Conservation (phyloP, 2,113 vertebrate species). For the Puffinus mauretanicus region DNA sequence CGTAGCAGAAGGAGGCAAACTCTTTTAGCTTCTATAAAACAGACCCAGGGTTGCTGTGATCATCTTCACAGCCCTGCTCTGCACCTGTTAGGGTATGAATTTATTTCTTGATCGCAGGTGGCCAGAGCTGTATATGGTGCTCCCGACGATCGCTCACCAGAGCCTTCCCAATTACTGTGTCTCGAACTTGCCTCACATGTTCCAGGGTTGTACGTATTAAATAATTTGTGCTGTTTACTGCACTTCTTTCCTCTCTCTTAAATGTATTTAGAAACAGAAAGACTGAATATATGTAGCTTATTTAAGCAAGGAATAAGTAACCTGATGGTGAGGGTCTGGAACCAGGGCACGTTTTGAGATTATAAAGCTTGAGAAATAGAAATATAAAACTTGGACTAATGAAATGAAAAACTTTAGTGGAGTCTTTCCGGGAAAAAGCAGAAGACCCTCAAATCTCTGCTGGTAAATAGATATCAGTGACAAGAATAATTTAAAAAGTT, state of each 20-base stretch:
- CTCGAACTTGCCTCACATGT: neutral
- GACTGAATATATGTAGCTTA: neutral
- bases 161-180: neutral
- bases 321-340: neutral
- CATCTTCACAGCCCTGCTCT: neutral
- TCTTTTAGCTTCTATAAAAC: neutral
- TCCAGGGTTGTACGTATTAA: neutral
- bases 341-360: neutral
- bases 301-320: neutral
- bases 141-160: accelerated
- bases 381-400: neutral
- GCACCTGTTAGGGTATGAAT: neutral
- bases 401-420: neutral
- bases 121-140: neutral
- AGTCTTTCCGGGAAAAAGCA: neutral
- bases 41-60: neutral
- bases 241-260: neutral
- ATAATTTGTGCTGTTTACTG: neutral
- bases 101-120: neutral
- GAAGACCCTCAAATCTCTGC: neutral
- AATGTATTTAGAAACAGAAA: neutral
- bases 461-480: neutral
- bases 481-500: neutral
- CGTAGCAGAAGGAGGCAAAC: neutral
- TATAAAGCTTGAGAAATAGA: neutral